phyloP scores from a whole-genome alignment of 2,888 invertebrate genomes.

The Latrodectus elegans region DNA sequence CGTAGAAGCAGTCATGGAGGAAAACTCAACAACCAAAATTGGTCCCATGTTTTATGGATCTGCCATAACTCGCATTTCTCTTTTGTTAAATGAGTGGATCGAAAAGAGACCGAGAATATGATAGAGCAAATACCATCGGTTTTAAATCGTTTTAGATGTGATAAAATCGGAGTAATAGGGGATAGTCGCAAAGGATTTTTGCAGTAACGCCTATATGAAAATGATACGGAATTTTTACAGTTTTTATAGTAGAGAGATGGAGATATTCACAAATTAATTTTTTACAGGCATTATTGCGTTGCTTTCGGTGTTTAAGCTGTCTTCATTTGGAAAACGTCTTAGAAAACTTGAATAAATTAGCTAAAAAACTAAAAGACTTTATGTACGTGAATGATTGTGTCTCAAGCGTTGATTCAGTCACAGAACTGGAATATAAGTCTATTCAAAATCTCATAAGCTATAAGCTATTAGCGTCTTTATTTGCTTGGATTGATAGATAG shows the following conservation, averaged over 20 bases:
- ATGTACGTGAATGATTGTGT: conserved; percentile 17
- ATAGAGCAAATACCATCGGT: conserved; percentile 2
- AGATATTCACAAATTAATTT: neutral
- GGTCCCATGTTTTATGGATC: too few relatives aligned
- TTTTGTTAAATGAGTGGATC: too few relatives aligned
- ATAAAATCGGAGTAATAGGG: neutral
- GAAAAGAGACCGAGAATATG: neutral
- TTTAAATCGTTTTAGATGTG: neutral
- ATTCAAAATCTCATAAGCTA: neutral
- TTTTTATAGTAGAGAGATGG: conserved; percentile 7
- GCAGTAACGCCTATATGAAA: neutral
- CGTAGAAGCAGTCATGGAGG: too few relatives aligned
- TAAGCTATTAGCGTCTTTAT: neutral
- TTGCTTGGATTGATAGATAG: neutral
- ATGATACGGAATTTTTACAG: neutral
- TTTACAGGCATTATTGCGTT: neutral
- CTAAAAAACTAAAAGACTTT: conserved; percentile 2
- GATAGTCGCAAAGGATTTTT: conserved; percentile 3
- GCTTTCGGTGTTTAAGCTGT: neutral
- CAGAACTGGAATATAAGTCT: conserved; percentile 1
- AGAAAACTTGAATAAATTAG: neutral
- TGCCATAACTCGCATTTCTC: too few relatives aligned
- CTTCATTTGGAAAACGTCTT: neutral
- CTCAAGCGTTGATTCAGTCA: neutral
- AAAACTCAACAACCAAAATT: too few relatives aligned